Evolutionary conservation across 2,888 invertebrate genomes (phyloP).

Genomic region (Girardia tigrina): DNA sequence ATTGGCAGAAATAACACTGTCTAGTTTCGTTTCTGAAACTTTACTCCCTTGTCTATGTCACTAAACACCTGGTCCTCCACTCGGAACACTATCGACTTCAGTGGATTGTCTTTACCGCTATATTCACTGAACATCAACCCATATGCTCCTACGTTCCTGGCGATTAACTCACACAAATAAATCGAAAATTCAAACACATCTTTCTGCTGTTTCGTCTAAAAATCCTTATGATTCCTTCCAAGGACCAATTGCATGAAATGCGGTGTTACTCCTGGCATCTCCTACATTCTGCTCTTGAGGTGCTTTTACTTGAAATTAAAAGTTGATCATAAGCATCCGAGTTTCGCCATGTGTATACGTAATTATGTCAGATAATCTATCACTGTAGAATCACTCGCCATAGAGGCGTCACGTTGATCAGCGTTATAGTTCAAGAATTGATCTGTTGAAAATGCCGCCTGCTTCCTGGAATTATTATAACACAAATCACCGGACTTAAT

Average conservation of each 20-base stretch:
- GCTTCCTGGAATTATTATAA: too few relatives aligned
- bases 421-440: slow-evolving; percentile 61
- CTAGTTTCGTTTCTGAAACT: slow-evolving; percentile 51
- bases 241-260: slow-evolving; percentile 62
- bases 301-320: slow-evolving; percentile 57
- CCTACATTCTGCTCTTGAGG: slow-evolving; percentile 38
- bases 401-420: slow-evolving; percentile 40
- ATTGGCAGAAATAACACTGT: background rate
- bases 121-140: too few relatives aligned
- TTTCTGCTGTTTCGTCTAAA: slow-evolving; percentile 81
- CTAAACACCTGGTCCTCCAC: slow-evolving; percentile 80
- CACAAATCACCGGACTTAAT: too few relatives aligned
- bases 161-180: slow-evolving; percentile 58
- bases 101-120: slow-evolving; percentile 64
- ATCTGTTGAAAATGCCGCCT: slow-evolving; percentile 68
- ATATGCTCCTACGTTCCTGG: slow-evolving; percentile 51
- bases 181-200: slow-evolving; percentile 92
- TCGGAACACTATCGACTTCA: slow-evolving; percentile 64
- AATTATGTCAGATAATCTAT: slow-evolving; percentile 46
- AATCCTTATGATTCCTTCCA: slow-evolving; percentile 77
- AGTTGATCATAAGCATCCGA: slow-evolving; percentile 74
- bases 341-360: slow-evolving; percentile 58
- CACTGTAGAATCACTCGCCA: slow-evolving; percentile 38
- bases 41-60: slow-evolving; percentile 59
- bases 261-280: slow-evolving; percentile 42